phyloP scores from a whole-genome alignment of 2,113 vertebrate species.

The rat (Rattus norvegicus) region GRCr8 NC_086022.1:19272501-19273000 shows the following conservation, averaged over 20 bases:
- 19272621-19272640: rapidly evolving
- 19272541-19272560: neutral
- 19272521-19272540: neutral
- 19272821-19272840: neutral
- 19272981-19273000: neutral
- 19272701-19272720: neutral
- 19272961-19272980: neutral
- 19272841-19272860: neutral
- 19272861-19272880: neutral
- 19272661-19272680: neutral
- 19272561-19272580: neutral
- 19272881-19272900: neutral
- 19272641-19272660: neutral
- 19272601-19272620: neutral
- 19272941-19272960: neutral
- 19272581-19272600: neutral
- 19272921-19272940: neutral
- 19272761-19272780: neutral
- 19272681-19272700: neutral
- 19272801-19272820: neutral
- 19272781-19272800: neutral
- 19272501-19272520: neutral
- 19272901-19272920: neutral
- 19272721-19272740: neutral
- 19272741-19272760: neutral